Evolutionary conservation across 2,797 vertebrate genomes (phyloP).

Genomic region (Microchirus variegatus): DNA sequence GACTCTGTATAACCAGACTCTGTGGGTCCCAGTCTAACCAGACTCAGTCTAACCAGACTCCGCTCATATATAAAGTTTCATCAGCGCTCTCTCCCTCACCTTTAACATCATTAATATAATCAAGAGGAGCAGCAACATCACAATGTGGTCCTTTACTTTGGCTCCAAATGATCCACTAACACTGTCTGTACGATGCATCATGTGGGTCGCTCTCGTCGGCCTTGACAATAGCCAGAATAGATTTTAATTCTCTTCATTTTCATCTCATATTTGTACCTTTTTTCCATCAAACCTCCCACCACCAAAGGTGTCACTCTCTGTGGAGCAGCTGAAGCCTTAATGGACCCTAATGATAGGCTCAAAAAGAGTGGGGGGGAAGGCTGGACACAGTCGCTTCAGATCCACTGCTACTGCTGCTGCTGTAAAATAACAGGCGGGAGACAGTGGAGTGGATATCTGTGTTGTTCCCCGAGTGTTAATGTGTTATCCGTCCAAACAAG

Average conservation of each 20-base stretch:
- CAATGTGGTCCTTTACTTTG: too few species aligned
- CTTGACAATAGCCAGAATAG: conserved; percentile 22
- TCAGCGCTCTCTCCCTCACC: too few species aligned
- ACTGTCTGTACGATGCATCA: too few species aligned
- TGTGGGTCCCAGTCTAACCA: too few species aligned
- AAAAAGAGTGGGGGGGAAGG: conserved; percentile 26
- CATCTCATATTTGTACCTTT: conserved; percentile 42
- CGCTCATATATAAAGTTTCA: too few species aligned
- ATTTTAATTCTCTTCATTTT: conserved; percentile 40
- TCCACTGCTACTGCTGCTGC: conserved; percentile 12
- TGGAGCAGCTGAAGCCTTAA: conserved; percentile 52
- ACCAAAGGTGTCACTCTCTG: conserved; percentile 40
- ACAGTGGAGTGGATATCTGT: conserved; percentile 10
- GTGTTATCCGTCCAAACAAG: conserved; percentile 46
- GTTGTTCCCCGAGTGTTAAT: conserved; percentile 43
- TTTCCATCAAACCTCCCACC: conserved; percentile 39
- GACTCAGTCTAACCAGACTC: too few species aligned
- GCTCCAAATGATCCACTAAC: too few species aligned
- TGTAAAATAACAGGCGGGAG: conserved; percentile 9
- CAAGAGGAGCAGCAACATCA: too few species aligned
- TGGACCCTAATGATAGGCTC: conserved; percentile 57
- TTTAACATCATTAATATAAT: too few species aligned
- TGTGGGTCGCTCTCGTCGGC: conserved; percentile 1
- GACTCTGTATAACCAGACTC: too few species aligned
- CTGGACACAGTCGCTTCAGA: conserved; percentile 16